A percentile compares a stretch with the other conserved stretches of the same genome.
Conservation (phyloP, 2,113 vertebrate genomes). For the Eira barbara region DNA sequence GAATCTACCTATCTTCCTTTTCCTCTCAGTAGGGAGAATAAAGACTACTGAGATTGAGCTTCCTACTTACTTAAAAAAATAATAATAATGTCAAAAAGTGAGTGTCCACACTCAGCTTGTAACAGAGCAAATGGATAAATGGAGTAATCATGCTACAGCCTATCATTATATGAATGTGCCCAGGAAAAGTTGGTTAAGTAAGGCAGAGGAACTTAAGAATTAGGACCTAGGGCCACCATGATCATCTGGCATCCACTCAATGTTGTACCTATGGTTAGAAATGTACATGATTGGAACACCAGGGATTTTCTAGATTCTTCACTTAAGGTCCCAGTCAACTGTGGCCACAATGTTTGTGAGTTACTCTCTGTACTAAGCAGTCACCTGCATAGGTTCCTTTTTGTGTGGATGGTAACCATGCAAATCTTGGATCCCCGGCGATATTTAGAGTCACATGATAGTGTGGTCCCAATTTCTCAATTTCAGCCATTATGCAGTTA, state of each 20-base stretch:
- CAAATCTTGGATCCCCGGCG: constrained; percentile 94
- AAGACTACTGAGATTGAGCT: background rate
- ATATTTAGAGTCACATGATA: constrained; percentile 82
- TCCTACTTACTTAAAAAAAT: background rate
- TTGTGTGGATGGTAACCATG: constrained; percentile 91
- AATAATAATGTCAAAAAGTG: background rate
- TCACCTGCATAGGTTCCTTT: constrained; percentile 96
- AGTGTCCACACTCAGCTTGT: background rate
- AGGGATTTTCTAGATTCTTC: background rate
- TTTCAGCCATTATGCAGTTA: background rate
- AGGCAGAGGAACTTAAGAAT: background rate
- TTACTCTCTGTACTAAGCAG: constrained; percentile 94
- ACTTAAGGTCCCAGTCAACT: constrained; percentile 91
- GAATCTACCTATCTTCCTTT: background rate
- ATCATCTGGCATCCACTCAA: background rate
- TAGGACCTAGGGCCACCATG: background rate
- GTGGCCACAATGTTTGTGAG: constrained; percentile 84
- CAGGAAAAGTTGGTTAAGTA: background rate
- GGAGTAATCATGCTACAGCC: background rate
- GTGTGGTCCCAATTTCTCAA: background rate
- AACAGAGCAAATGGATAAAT: background rate
- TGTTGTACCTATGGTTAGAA: background rate
- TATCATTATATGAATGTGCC: background rate
- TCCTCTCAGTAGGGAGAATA: background rate
- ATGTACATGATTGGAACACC: background rate